Base-by-base conservation (phyloP, 1,140 invertebrate genomes). In the Pachypsylla venusta region DNA sequence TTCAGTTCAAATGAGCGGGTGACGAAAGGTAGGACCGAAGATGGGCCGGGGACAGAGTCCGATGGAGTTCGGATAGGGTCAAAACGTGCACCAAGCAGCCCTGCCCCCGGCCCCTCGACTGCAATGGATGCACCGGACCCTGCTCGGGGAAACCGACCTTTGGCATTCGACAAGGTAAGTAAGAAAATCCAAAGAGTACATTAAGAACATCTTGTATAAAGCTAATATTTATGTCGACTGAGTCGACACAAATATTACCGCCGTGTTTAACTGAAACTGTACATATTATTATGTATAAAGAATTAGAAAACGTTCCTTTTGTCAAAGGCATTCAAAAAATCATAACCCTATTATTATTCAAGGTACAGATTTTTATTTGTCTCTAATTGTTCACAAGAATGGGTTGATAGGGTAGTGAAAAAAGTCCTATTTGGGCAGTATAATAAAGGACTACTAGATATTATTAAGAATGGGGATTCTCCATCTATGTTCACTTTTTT, bases 11-110 rank as follows among this genome's bases (percentile, higher is more conserved):
- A 64, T 64, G 63, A 57, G 62, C 58, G 63, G 63, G 61, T 63
- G 62, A 63, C 59, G 63, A 63, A 61, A 54, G 61, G 60, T 25
- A 53, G 59, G 42, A 59, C 61, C 58, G 56, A 63, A 56, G 70
- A 80, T 79, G 78, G 78, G 78, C 77, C 77, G 77, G 75, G 76
- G 76, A 73, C 77, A 79, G 75, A 79, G 78, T 75, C 78, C 77
- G 75, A 79, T 79, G 78, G 78, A 81, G 76, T 75, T 79, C 76
- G 79, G 79, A 73, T 81, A 80, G 77, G 75, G 71, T n/a, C n/a
- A n/a, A n/a, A 22, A 7, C 7, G n/a, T 68, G 71, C 70, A 72
- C 70, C 71, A 72, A 70, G 71, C 70, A 70, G 70, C 69, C 67
- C 68, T 69, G 70, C 70, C 69, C 71, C 71, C 74, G 75, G 61